Base-by-base conservation (phyloP, 1,140 invertebrate genomes). In the Saccostrea cuccullata region DNA sequence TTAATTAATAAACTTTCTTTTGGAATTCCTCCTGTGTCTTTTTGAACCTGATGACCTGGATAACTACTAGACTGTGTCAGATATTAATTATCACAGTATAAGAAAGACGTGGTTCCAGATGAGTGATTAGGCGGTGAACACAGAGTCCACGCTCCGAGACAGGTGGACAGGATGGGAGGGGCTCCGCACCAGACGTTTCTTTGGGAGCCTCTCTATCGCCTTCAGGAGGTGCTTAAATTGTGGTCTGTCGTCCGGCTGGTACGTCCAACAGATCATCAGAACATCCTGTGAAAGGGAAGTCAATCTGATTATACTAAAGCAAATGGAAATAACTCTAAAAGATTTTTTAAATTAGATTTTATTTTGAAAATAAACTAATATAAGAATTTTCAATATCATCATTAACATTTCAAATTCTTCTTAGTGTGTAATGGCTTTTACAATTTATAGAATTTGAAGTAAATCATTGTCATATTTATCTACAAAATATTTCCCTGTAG, bases 181-280 rank as follows among this genome's bases (percentile, higher is more conserved):
- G 95, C 98, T 99, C 89, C 99, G 97, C 26, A 98, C 98, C 88
- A 99, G 96, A 87, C 98, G 96, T 96, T 99, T 99, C 82, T 98
- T 98, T 20, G 96, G 95, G 92, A 99, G 96, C 94, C 97, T 97
- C 93, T 99, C 97, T 88, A 99, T 96, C 77, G 97, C 97, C 88
- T 97, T 97, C 87, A 98, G 96, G 64, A 99, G 95, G 89, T 97
- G 96, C 87, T 96, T 96, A 95, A 99, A 99, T 93, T 99, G 98
- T 0, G 98, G 98, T 89, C 99, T 96, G 93, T 98, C 97, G 82
- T 96, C 96, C 15, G 97, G 95, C 85, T 97, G 96, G 94, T 97
- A 99, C 70, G 98, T 96, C 99, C 99, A 99, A 95, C 99, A 99
- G 90, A 97, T 96, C 97, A 99, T 98, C 90, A 99, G 95, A 93